A percentile compares a stretch with the other conserved stretches of the same genome.
Conservation (phyloP, 2,113 vertebrate species). For the Picathartes gymnocephalus region DNA sequence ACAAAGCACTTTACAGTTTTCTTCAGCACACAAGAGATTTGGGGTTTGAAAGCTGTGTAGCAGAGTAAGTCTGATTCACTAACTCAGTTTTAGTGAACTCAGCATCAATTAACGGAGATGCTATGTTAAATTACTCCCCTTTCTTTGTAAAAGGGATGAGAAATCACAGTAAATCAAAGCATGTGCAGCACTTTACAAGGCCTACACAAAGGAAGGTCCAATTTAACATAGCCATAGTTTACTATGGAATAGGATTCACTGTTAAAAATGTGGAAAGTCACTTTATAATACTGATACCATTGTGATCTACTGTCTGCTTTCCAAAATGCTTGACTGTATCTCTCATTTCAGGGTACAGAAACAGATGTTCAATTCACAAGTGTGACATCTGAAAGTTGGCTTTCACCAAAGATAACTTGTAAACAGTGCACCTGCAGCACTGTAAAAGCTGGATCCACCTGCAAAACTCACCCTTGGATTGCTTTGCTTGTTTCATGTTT, state of each 20-base stretch:
- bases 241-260: neutral
- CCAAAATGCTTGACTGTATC: neutral
- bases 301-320: neutral
- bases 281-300: neutral
- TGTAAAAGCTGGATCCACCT: neutral
- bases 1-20: neutral
- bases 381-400: neutral
- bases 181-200: neutral
- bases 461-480: neutral
- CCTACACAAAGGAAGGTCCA: neutral
- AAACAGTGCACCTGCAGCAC: neutral
- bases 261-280: neutral
- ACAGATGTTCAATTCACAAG: neutral
- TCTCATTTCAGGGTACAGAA: neutral
- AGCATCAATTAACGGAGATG: neutral
- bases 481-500: neutral
- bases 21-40: neutral
- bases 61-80: neutral
- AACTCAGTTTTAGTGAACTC: neutral
- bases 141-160: neutral
- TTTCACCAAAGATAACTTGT: neutral
- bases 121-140: neutral
- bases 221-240: neutral
- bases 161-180: neutral
- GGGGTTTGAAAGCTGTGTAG: neutral